Percentiles rank a stretch among this genome's conserved stretches.
Conservation (phyloP, 2,113 vertebrate species). For the Plotosus lineatus region DNA sequence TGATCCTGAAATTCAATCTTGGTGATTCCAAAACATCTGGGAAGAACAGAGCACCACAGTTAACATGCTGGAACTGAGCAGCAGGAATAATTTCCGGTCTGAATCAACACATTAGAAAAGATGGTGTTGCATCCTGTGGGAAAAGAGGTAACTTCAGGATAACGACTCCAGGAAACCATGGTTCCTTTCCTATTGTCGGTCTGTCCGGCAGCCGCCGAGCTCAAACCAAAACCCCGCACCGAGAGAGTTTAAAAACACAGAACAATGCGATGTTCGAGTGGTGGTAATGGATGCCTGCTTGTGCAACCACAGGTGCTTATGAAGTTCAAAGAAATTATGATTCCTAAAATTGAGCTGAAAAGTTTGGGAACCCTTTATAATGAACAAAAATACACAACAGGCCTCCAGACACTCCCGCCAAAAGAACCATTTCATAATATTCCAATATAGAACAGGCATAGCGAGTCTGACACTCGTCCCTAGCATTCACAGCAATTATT, state of each 20-base stretch:
- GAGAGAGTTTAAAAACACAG: not conserved
- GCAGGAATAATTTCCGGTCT: not conserved
- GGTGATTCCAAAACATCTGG: not conserved
- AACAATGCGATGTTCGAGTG: not conserved
- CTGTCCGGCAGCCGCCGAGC: no score
- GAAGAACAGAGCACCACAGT: not conserved
- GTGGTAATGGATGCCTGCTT: not conserved
- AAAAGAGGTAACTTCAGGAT: not conserved
- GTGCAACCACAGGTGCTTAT: no score
- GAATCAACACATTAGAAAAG: not conserved
- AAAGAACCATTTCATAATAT: no score
- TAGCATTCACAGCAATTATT: no score
- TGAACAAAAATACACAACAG: no score
- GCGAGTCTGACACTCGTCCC: no score
- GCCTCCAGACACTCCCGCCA: no score
- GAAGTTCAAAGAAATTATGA: no score
- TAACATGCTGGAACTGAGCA: not conserved
- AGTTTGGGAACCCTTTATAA: no score
- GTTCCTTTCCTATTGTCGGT: not conserved
- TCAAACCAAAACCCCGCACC: not conserved
- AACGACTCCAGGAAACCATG: not conserved
- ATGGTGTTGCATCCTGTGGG: not conserved
- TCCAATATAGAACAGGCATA: no score
- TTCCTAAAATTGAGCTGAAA: no score
- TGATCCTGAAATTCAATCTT: not conserved